Conservation (phyloP, 2,113 vertebrate genomes). For the Crotalus helleri region DNA sequence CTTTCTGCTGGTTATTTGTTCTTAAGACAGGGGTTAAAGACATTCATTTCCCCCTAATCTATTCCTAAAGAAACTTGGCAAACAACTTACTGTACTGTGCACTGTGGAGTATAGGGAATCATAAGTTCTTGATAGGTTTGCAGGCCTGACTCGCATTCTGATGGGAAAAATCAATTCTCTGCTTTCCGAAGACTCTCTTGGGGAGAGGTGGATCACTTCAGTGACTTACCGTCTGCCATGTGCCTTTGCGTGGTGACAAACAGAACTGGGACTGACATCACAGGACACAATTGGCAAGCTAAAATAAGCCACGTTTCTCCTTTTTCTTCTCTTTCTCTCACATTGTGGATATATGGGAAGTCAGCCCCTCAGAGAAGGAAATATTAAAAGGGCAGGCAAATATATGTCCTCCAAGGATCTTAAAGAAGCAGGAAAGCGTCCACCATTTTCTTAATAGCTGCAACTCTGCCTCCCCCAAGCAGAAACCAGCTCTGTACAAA, state of each 20-base stretch:
- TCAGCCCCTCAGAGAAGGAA: too few species aligned
- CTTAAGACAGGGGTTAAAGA: slow-evolving; percentile 57
- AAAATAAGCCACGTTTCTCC: slow-evolving; percentile 52
- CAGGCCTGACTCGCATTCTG: slow-evolving; percentile 50
- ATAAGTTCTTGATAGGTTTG: slow-evolving; percentile 54
- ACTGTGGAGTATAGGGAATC: slow-evolving; percentile 48
- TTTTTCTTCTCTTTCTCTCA: slow-evolving; percentile 27
- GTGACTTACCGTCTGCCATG: slow-evolving; percentile 54
- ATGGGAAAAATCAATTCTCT: slow-evolving; percentile 62
- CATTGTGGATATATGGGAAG: background rate
- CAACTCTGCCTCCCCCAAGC: too few species aligned
- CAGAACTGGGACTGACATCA: slow-evolving; percentile 60
- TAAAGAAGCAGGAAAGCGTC: too few species aligned
- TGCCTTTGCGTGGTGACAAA: slow-evolving; percentile 61
- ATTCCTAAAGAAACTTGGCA: slow-evolving; percentile 59
- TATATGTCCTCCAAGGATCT: too few species aligned
- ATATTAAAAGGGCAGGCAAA: too few species aligned
- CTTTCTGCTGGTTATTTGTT: slow-evolving; percentile 34
- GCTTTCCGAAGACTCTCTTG: slow-evolving; percentile 52
- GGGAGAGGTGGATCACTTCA: slow-evolving; percentile 51
- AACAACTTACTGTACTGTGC: slow-evolving; percentile 49
- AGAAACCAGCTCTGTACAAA: too few species aligned
- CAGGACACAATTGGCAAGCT: slow-evolving; percentile 40
- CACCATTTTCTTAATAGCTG: too few species aligned
- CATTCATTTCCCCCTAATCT: slow-evolving; percentile 37